Conservation (phyloP, 92 coral and sea anemone genomes). For the Phenganax marumi region DNA sequence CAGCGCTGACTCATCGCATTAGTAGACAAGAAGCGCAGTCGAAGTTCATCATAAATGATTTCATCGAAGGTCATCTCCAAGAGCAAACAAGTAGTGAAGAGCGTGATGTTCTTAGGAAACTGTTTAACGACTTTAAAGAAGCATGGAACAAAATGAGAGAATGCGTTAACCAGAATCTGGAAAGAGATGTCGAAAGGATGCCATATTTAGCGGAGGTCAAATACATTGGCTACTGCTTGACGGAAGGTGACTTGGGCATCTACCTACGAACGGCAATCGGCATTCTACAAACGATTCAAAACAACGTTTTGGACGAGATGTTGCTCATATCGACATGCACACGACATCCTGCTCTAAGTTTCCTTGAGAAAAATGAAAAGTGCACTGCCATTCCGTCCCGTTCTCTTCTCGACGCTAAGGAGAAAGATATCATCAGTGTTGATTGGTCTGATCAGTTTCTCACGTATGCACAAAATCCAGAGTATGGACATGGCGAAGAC, state of each 20-base stretch:
- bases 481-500: constrained; percentile 54
- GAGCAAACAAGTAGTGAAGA: background rate
- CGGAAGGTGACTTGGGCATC: constrained; percentile 27
- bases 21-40: constrained; percentile 55
- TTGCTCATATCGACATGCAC: constrained; percentile 12
- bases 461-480: constrained; percentile 43
- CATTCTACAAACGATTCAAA: constrained; percentile 42
- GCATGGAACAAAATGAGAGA: constrained; percentile 43
- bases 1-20: constrained; percentile 42
- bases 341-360: constrained; percentile 32
- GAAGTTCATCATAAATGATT: constrained; percentile 58
- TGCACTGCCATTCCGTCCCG: constrained; percentile 14
- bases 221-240: constrained; percentile 35
- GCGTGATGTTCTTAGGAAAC: background rate
- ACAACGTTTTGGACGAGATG: constrained; percentile 38
- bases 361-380: constrained; percentile 27
- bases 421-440: constrained; percentile 36
- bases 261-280: constrained; percentile 39
- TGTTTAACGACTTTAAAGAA: constrained; percentile 37
- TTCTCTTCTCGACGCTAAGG: constrained; percentile 41
- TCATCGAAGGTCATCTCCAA: constrained; percentile 41
- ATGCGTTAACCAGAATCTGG: constrained; percentile 31
- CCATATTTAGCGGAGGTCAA: constrained; percentile 34
- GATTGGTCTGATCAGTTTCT: constrained; percentile 39
- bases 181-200: constrained; percentile 11